These are phyloP conservation scores for Aphaenogaster rudis DNA, from an alignment of 1,140 invertebrate species.

Conservation along the genomic window DNA sequence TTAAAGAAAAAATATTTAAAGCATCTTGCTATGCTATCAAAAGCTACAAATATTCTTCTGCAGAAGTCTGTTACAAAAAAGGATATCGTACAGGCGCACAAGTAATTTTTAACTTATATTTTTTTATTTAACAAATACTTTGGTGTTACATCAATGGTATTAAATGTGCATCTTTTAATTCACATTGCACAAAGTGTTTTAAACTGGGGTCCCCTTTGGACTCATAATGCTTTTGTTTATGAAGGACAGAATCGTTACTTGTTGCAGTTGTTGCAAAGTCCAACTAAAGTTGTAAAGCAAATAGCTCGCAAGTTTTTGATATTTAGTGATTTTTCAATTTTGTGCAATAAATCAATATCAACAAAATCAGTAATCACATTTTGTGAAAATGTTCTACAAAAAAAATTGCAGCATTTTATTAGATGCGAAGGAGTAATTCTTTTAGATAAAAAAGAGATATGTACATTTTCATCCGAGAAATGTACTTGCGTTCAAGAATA, in stretches of 20 bases:
- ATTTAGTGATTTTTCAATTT: not conserved
- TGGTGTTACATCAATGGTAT: not conserved
- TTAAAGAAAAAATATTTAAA: not conserved
- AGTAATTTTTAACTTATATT: not conserved
- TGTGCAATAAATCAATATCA: not conserved
- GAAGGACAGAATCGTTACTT: not conserved
- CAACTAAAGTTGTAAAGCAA: not conserved
- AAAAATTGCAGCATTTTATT: too few relatives aligned
- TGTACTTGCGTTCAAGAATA: too few relatives aligned
- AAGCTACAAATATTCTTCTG: not conserved
- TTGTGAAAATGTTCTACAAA: too few relatives aligned
- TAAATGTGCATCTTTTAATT: not conserved
- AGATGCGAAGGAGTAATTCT: too few relatives aligned
- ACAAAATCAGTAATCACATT: too few relatives aligned
- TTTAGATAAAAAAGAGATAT: too few relatives aligned
- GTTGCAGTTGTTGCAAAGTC: not conserved
- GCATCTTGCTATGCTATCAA: not conserved
- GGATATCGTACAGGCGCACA: not conserved
- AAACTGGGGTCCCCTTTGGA: not conserved
- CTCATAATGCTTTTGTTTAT: not conserved
- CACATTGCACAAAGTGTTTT: not conserved
- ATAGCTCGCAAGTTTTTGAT: not conserved
- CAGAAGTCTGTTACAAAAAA: not conserved
- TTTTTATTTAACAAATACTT: not conserved
- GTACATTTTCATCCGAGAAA: too few relatives aligned